These are phyloP conservation scores for Papilio helenus DNA, from an alignment of 1,140 invertebrate genomes.

Conservation along the genomic window DNA sequence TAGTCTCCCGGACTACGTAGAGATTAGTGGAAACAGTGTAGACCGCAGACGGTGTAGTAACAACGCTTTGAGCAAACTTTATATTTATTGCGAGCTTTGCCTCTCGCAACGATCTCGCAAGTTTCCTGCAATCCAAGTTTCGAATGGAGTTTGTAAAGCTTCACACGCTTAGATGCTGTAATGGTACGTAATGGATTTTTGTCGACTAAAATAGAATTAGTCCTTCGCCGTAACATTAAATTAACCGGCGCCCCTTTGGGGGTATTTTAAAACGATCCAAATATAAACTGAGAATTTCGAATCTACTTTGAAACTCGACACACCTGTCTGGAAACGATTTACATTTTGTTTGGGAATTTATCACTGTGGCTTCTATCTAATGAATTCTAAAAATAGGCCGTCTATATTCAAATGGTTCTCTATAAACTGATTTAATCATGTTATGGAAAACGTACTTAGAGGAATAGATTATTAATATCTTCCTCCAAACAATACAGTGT, in stretches of 20 bases:
- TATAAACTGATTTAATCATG: conserved; percentile 36
- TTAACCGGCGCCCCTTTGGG: conserved; percentile 52
- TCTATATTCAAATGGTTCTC: neutral
- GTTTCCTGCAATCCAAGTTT: conserved; percentile 17
- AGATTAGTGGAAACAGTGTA: conserved; percentile 68
- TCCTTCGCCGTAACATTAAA: conserved; percentile 53
- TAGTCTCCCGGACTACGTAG: conserved; percentile 41
- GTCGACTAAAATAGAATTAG: conserved; percentile 52
- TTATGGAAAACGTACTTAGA: neutral
- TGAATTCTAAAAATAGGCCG: neutral
- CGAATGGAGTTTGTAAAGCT: conserved; percentile 14
- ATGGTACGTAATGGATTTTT: conserved; percentile 37
- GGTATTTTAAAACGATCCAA: conserved; percentile 60
- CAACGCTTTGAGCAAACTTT: conserved; percentile 65
- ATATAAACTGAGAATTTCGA: conserved; percentile 53
- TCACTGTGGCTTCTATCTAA: neutral
- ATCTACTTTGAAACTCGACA: neutral
- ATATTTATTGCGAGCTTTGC: conserved; percentile 64
- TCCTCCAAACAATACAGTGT: neutral
- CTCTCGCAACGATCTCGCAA: conserved; percentile 22
- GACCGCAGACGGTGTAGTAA: conserved; percentile 68
- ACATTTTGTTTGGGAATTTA: conserved; percentile 37
- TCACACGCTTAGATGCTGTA: conserved; percentile 23
- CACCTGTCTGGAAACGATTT: conserved; percentile 48
- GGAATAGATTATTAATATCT: neutral